Evolutionary conservation across 2,797 vertebrate species (phyloP).

Genomic region (Mus spretus): DNA sequence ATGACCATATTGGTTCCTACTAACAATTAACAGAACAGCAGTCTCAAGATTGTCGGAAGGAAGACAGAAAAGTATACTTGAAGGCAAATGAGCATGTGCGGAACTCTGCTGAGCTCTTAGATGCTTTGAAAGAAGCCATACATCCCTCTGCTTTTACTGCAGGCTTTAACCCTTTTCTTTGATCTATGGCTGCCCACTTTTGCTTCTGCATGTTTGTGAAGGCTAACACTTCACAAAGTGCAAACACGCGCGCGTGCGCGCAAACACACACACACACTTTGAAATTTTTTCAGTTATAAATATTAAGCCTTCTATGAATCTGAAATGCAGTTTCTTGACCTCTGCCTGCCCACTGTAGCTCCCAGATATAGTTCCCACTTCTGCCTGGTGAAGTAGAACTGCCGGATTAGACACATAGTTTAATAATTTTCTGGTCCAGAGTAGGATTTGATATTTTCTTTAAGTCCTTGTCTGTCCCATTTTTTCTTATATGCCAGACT

Average conservation of each 20-base stretch:
- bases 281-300: background rate
- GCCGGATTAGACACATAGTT: background rate
- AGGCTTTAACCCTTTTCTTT: background rate
- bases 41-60: background rate
- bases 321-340: background rate
- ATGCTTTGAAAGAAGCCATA: background rate
- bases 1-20: background rate
- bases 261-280: background rate
- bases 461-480: background rate
- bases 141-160: background rate
- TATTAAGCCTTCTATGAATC: background rate
- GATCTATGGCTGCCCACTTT: background rate
- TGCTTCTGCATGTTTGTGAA: background rate
- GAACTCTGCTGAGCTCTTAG: background rate
- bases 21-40: background rate
- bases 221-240: background rate
- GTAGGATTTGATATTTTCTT: background rate
- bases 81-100: background rate
- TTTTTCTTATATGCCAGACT: constrained; percentile 6
- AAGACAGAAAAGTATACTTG: background rate
- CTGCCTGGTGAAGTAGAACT: background rate
- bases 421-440: background rate
- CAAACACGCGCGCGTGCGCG: background rate
- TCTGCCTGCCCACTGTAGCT: background rate
- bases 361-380: background rate